Percentiles rank a stretch among this genome's conserved stretches.
Evolutionary conservation across 2,888 invertebrate species (phyloP).

Genomic region (Anoplius nigerrimus): DNA sequence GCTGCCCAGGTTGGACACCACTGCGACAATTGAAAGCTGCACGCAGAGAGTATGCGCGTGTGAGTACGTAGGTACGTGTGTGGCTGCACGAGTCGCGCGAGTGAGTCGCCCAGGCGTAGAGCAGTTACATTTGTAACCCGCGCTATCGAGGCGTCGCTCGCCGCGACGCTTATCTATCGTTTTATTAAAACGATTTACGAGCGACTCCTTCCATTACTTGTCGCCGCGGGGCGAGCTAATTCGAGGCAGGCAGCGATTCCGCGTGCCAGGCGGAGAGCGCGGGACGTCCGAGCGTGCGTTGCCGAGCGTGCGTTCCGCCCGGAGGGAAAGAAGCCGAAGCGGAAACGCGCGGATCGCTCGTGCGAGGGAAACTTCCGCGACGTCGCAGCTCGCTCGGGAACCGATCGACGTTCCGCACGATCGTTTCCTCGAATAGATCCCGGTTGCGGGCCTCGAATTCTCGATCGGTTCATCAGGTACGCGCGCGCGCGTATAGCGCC

Average conservation of each 20-base stretch:
- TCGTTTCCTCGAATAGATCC: too few relatives aligned
- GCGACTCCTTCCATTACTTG: background rate
- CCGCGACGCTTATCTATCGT: constrained; percentile 34
- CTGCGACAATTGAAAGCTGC: constrained; percentile 19
- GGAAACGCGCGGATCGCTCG: too few relatives aligned
- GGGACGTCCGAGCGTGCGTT: constrained; percentile 20
- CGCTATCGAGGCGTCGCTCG: constrained; percentile 22
- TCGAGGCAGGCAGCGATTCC: too few relatives aligned
- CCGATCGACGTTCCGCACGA: too few relatives aligned
- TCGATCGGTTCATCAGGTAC: background rate
- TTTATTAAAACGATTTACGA: constrained; percentile 33
- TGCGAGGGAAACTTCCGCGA: too few relatives aligned
- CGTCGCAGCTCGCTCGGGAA: too few relatives aligned
- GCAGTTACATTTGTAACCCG: constrained; percentile 32
- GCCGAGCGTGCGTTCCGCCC: too few relatives aligned
- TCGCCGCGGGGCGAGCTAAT: constrained; percentile 1
- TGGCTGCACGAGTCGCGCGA: constrained; percentile 14
- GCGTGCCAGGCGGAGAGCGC: constrained; percentile 8
- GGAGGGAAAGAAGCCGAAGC: too few relatives aligned
- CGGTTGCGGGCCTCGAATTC: too few relatives aligned
- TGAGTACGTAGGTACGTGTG: constrained; percentile 1
- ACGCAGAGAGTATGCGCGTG: constrained; percentile 20
- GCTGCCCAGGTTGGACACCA: constrained; percentile 11
- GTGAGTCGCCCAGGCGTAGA: background rate
- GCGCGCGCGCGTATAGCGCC: too few relatives aligned